Base-by-base conservation (phyloP, 1,140 invertebrate species). In the Yoshiicerus persimilis region DNA sequence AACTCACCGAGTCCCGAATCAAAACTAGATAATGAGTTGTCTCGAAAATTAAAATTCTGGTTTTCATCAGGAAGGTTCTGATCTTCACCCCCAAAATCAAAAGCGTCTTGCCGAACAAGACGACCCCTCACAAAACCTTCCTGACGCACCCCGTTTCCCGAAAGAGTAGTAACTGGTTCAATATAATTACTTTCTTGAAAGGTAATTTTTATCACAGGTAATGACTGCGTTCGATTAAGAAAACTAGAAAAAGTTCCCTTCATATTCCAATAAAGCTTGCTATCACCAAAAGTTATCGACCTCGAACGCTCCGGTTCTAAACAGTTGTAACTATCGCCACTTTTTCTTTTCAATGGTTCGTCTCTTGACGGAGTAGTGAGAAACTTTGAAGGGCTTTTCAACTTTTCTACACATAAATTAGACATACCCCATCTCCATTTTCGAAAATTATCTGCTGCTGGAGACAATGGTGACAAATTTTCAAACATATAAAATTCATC, bases 91-190 rank as follows among this genome's bases (percentile, higher is more conserved):
- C 83, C 89, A 16, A 36, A 86, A 39, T 90, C 89, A 87, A 90
- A 90, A 9, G 90, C 90, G 64, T 90, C 47, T 83, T 90, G 90
- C 32, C 90, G 30, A 70, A 88, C 86, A n/a, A 90, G 41, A 23
- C 62, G 41, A 10, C 88, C 64, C 32, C 89, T 41, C 25, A 84
- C 38, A 84, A 84, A 47, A 27, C 83, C 38, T 86, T 86, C 83
- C 83, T 86, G 47, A 66, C 56, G 25, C 41, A 38, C 56, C 66
- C 70, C 25, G 86, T 87, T 84, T 84, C 83, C 83, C 38, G 83
- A 84, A 4, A 27, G n/a, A 11, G 47, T 5, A 56, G 47, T 56
- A 5, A 13, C 66, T 30, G 11, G 47, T 41, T 84, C 25, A 56
- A 20, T 84, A 47, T 83, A 11, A 30, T 85, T 39, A 16, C 6